Evolutionary conservation across 2,797 vertebrate genomes (phyloP), one percentile per base, ranked within the genome.

Genomic region (Dipus sagitta): DNA sequence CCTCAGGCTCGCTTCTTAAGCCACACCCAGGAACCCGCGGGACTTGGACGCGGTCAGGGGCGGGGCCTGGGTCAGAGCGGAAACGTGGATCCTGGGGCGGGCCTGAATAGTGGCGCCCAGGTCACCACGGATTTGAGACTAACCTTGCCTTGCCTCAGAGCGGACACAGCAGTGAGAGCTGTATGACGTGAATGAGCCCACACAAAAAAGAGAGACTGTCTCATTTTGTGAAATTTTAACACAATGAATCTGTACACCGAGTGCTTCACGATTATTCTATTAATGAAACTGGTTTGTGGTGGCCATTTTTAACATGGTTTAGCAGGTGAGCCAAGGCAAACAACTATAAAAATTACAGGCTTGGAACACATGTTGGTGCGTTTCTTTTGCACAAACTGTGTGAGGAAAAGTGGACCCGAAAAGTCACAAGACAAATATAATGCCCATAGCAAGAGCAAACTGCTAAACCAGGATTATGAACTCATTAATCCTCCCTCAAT

Each of bases 91-190:
- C 9, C 24, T 14, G 47, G 47, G 74, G 30, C 38, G 74, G 74
- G 38, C 1, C 0, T 0, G 21, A 15, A 6, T 0, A 5, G 8
- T 15, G 20, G 38, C 20, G 14, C 38, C 23, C 1, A 32, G 62
- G 38, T 76, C 72, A 52, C 72, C 14, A 1, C 10, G 2, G 14
- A 28, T 32, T 32, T 60, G 47, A n/a, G 68, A 86, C 4, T 47
- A 20, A 0, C 12, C 23, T 79, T 52, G 30, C 8, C 2, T 1
- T 17, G 17, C 0, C 5, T 74, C 26, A 4, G 2, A 32, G 34
- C 9, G 24, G 18, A 67, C 42, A 24, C 30, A 74, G 60, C 32
- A 7, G 9, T 78, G 38, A 12, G 62, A 6, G 10, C 34, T 32
- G 1, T 52, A 8, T 34, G 85, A 38, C 20, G 3, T 65, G n/a